phyloP scores from a whole-genome alignment of 2,113 vertebrate species.

The Megaceryle torquata region DNA sequence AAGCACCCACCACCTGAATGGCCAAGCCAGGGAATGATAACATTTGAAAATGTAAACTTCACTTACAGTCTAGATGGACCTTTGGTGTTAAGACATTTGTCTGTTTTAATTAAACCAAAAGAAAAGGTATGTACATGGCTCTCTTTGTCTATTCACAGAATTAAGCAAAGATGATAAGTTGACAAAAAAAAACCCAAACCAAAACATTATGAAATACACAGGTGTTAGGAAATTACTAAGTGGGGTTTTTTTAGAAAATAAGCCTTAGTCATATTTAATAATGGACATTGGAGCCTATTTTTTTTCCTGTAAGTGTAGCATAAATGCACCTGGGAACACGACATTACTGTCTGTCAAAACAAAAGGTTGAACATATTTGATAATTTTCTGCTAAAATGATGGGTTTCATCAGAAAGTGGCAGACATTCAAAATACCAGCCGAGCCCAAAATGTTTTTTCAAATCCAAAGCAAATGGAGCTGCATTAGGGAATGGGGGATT shows the following conservation, averaged over 20 bases:
- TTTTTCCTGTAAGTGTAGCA: not conserved
- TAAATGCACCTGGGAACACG: not conserved
- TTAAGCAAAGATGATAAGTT: not conserved
- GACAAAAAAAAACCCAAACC: not conserved
- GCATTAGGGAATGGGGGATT: not conserved
- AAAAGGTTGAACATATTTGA: not conserved
- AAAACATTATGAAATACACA: not conserved
- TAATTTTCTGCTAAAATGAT: not conserved
- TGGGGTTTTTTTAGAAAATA: not conserved
- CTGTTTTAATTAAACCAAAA: conserved; percentile 81
- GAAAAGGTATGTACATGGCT: conserved; percentile 82
- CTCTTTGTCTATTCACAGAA: not conserved
- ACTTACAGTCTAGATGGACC: conserved; percentile 84
- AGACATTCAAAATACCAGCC: not conserved
- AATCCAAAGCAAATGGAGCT: not conserved
- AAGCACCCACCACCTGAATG: conserved; percentile 82
- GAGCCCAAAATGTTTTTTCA: not conserved
- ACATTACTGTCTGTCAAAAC: not conserved
- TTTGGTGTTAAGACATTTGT: conserved; percentile 87
- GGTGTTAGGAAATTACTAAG: not conserved
- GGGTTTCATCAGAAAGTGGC: not conserved
- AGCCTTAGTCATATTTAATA: not conserved
- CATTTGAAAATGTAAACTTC: conserved; percentile 91
- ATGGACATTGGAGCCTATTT: not conserved
- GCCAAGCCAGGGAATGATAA: conserved; percentile 85